Evolutionary conservation across 2,113 vertebrate genomes (phyloP), one percentile per base, ranked within the genome.

Genomic region (Gadus chalcogrammus): DNA sequence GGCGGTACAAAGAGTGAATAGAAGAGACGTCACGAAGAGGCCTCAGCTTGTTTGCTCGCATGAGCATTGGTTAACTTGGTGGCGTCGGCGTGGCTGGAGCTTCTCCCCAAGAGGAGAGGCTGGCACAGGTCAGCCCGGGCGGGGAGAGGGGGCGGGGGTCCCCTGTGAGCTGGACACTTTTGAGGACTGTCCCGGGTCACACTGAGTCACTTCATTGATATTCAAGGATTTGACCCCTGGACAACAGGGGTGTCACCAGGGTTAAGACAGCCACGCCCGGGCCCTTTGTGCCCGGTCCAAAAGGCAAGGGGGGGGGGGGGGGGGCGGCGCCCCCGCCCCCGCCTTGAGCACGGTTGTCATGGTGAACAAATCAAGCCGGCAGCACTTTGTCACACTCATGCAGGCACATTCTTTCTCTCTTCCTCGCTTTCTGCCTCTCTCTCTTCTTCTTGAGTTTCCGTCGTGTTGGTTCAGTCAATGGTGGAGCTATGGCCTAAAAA

Each of bases 151-250:
- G 42, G 11, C 3, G 76, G 83, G 83, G 85, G 77, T 85, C 79
- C 74, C 79, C 28, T 82, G 80, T 67, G 87, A 82, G 83, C 42
- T 76, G 61, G 85, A 88, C 90, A 88, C 68, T 80, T 59, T 85
- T 82, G 82, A 82, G 71, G 82, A 89, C 62, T 81, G 78, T 70
- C 81, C 77, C 73, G 75, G 87, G 84, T 81, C 55, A 79, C 81
- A 84, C 67, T 70, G 81, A 90, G 82, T 69, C 78, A 85, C 80
- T 80, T 86, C 78, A 85, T 83, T 91, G 92, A 90, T 88, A 91
- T 88, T 91, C 91, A 91, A 88, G 28, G 84, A 91, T 92, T 88
- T 89, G 92, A 93, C 93, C 92, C 18, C 59, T 78, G 71, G 28
- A 91, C 91, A 88, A 86, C 76, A 16, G 82, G 70, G 38, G 71